A percentile compares a stretch with the other conserved stretches of the same genome.
These are phyloP conservation scores for Drosophila varians DNA, from an alignment of 1,140 invertebrate genomes.

Conservation along the genomic window DNA sequence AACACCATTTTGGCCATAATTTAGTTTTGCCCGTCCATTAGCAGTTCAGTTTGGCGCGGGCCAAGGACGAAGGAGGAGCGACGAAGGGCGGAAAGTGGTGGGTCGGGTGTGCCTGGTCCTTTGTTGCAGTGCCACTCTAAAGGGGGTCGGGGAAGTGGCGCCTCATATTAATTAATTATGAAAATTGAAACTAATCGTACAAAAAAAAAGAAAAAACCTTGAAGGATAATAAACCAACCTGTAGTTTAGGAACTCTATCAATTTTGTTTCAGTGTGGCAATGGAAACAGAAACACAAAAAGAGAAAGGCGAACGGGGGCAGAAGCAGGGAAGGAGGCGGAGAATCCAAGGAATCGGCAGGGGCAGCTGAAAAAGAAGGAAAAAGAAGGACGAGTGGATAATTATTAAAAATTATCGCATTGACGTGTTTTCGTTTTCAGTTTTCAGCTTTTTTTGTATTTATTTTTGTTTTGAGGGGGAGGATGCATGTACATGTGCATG, in stretches of 20 bases:
- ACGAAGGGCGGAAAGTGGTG: neutral
- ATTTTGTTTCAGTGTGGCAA: constrained; percentile 9
- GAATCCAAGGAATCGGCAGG: neutral
- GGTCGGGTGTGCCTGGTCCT: constrained; percentile 16
- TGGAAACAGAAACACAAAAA: neutral
- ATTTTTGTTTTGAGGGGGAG: constrained; percentile 13
- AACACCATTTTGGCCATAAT: constrained; percentile 82
- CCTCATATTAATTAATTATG: neutral
- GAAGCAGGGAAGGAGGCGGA: neutral
- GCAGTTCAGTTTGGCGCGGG: constrained; percentile 42
- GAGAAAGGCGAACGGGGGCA: neutral
- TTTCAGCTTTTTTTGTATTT: constrained; percentile 44
- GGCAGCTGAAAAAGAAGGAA: constrained; percentile 21
- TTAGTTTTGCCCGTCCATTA: constrained; percentile 79
- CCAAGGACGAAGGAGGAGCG: constrained; percentile 14
- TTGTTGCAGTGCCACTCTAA: constrained; percentile 59
- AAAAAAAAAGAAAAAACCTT: no score
- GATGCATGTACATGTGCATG: constrained; percentile 17
- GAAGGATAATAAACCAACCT: no score
- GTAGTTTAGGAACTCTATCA: neutral
- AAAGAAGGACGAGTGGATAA: constrained; percentile 81
- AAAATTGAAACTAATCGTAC: no score
- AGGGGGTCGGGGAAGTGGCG: neutral
- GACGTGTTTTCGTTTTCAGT: constrained; percentile 77
- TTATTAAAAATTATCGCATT: constrained; percentile 82